phyloP scores from a whole-genome alignment of 2,797 vertebrate genomes.

The Hippoglossus hippoglossus region DNA sequence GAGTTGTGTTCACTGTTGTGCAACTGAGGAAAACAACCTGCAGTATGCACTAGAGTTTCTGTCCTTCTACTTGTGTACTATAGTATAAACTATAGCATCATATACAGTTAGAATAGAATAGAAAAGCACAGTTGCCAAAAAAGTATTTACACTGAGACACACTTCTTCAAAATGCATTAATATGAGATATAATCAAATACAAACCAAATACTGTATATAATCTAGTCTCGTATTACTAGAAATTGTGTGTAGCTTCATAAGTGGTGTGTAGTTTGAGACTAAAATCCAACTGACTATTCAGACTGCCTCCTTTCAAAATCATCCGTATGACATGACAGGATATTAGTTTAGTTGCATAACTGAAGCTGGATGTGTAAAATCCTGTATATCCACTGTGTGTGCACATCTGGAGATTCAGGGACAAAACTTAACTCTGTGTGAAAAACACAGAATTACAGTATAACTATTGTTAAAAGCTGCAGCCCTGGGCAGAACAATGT shows the following conservation, averaged over 20 bases:
- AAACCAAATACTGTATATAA: too few species aligned
- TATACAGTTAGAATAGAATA: slow-evolving; percentile 68
- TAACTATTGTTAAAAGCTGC: slow-evolving; percentile 3
- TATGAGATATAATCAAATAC: too few species aligned
- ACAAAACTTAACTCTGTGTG: background rate
- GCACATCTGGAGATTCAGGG: slow-evolving; percentile 32
- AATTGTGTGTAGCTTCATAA: too few species aligned
- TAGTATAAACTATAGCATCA: slow-evolving; percentile 71
- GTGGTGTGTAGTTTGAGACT: too few species aligned
- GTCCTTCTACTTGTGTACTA: slow-evolving; percentile 64
- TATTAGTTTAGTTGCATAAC: too few species aligned
- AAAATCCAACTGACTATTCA: too few species aligned
- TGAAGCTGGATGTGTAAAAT: too few species aligned
- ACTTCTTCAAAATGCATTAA: slow-evolving; percentile 35
- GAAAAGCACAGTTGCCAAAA: slow-evolving; percentile 66
- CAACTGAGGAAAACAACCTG: slow-evolving; percentile 66
- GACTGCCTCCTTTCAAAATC: too few species aligned
- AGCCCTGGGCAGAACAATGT: background rate
- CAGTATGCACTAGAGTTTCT: slow-evolving; percentile 71
- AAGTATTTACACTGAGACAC: slow-evolving; percentile 58
- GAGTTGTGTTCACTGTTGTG: slow-evolving; percentile 57
- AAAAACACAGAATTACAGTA: slow-evolving; percentile 8
- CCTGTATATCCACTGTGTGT: slow-evolving; percentile 6
- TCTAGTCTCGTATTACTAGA: too few species aligned
- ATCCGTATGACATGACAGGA: too few species aligned